Evolutionary conservation across 1,140 invertebrate genomes (phyloP), one percentile per base, ranked within the genome.

Genomic region (Caligus rogercresseyi): DNA sequence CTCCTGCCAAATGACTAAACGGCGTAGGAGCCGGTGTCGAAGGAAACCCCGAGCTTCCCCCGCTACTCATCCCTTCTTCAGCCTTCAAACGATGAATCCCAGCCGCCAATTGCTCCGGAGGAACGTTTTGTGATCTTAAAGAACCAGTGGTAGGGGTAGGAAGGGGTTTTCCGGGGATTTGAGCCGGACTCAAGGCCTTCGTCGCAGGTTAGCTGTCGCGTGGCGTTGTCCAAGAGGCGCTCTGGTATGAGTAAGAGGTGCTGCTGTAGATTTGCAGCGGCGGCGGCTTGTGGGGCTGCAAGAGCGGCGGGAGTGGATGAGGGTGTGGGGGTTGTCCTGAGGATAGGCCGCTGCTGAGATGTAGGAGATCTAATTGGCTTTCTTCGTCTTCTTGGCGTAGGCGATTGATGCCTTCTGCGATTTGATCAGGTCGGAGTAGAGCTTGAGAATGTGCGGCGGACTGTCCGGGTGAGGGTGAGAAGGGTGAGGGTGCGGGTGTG

Each of bases 21-120:
- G 61, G 61, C 3, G 61, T 63, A 19, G 61, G 61, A 25, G 61
- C 61, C 18, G 61, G 61, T 24, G 61, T 63, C 15, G 61, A 56
- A 16, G 61, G 61, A 13, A 63, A 25, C 15, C 61, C 61, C 1
- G 61, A 58, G 57, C 61, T 63, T n/a, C 61, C 61, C 25, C 61
- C 61, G 43, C 52, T 55, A 2, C 52, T 56, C 61, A 63, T 63
- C 18, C 61, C 61, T 56, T 63, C 61, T 23, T 63, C 61, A 13
- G 31, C 61, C 52, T 63, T 63, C 3, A 63, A 25, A n/a, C 61
- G 16, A 25, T 58, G 52, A 63, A 63, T 63, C 7, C 61, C 61
- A 1, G 61, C 61, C 13, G 61, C 61, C 15, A 63, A 24, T 26
- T 63, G 61, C 23, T 63, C 61, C 4, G 61, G 52, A 1, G 52